A percentile compares a stretch with the other conserved stretches of the same genome.
phyloP scores from a whole-genome alignment of 2,888 invertebrate species.

The Papilio demoleus region DNA sequence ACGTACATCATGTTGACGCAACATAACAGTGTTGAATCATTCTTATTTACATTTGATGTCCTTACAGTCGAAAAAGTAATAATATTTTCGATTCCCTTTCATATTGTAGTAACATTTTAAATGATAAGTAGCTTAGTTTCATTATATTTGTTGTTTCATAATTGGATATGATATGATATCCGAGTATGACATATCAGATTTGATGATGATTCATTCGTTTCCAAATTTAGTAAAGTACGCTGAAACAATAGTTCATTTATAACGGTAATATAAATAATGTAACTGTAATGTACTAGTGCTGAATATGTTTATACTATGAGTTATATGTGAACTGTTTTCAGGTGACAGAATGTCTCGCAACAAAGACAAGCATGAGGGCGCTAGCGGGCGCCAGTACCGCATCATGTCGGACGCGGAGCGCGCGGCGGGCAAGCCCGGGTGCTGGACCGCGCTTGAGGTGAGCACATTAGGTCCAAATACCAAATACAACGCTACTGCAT shows the following conservation, averaged over 20 bases:
- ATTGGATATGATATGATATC: not conserved
- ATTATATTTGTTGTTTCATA: not conserved
- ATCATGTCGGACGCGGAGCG: constrained; percentile 97
- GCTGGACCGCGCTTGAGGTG: constrained; percentile 96
- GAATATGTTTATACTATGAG: no score
- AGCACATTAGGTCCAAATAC: constrained; percentile 55
- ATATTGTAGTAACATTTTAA: not conserved
- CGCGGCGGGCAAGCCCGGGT: constrained; percentile 95
- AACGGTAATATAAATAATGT: no score
- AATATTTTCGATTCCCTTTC: no score
- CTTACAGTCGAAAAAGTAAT: no score
- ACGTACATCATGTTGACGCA: no score
- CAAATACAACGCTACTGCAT: not conserved
- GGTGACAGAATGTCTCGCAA: constrained; percentile 87
- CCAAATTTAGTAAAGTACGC: not conserved
- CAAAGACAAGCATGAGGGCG: constrained; percentile 95
- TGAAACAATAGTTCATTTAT: not conserved
- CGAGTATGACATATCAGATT: not conserved
- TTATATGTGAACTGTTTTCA: constrained; percentile 56
- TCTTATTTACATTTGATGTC: no score
- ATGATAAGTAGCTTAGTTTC: not conserved
- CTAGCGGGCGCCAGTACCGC: constrained; percentile 92
- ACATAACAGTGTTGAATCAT: no score
- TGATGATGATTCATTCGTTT: not conserved
- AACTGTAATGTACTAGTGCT: no score